Conservation (phyloP, 2,888 invertebrate species). For the Lathronympha strigana region DNA sequence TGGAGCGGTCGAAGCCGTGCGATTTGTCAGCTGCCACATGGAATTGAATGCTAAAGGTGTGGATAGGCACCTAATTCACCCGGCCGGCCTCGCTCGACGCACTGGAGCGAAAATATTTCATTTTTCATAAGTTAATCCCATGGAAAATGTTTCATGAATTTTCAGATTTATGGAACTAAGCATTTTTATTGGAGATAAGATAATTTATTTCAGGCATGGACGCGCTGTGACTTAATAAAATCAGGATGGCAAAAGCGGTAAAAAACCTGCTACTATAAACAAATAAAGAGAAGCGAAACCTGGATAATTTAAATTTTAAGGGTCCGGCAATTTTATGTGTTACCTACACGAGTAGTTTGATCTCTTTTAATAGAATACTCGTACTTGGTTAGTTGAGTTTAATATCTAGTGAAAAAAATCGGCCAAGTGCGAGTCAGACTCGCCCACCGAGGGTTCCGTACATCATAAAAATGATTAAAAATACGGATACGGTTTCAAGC, state of each 20-base stretch:
- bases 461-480: too few relatives aligned
- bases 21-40: slow-evolving; percentile 73
- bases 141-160: slow-evolving; percentile 40
- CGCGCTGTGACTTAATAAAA: slow-evolving; percentile 27
- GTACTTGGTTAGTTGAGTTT: too few relatives aligned
- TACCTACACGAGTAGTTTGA: too few relatives aligned
- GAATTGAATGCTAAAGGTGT: slow-evolving; percentile 70
- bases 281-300: too few relatives aligned
- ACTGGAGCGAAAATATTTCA: slow-evolving; percentile 39
- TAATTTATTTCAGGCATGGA: slow-evolving; percentile 25
- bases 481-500: too few relatives aligned
- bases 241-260: not conserved
- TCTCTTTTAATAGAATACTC: too few relatives aligned
- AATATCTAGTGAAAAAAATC: too few relatives aligned
- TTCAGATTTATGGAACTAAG: slow-evolving; percentile 33
- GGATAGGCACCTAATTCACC: slow-evolving; percentile 51
- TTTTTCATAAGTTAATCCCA: slow-evolving; percentile 43
- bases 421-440: too few relatives aligned
- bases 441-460: too few relatives aligned
- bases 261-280: not conserved
- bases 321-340: too few relatives aligned
- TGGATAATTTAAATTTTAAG: too few relatives aligned
- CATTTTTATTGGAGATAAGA: slow-evolving; percentile 36
- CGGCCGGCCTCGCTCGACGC: slow-evolving; percentile 26
- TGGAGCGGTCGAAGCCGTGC: slow-evolving; percentile 70